A percentile compares a stretch with the other conserved stretches of the same genome.
Conservation (phyloP, 1,140 invertebrate species). For the Aphelinus atriplicis region DNA sequence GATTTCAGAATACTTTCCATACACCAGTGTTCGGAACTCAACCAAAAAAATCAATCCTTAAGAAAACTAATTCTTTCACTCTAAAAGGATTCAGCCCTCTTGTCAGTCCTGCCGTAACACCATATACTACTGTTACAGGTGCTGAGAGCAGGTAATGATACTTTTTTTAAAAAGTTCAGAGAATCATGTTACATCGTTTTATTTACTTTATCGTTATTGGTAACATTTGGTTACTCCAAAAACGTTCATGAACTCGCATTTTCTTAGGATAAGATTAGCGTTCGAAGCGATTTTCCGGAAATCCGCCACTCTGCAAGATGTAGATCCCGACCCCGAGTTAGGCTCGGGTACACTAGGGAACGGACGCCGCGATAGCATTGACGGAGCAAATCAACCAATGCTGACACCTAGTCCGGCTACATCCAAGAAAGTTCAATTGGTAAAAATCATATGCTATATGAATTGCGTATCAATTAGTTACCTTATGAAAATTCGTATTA, state of each 20-base stretch:
- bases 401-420: slow-evolving; percentile 71
- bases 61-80: slow-evolving; percentile 92
- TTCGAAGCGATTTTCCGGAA: slow-evolving; percentile 93
- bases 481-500: no score
- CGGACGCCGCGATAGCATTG: slow-evolving; percentile 56
- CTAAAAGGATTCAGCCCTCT: slow-evolving; percentile 77
- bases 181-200: neutral
- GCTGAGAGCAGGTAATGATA: slow-evolving; percentile 76
- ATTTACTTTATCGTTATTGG: neutral
- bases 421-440: slow-evolving; percentile 90
- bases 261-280: slow-evolving; percentile 79
- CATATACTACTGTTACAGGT: slow-evolving; percentile 86
- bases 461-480: no score
- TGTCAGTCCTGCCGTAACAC: slow-evolving; percentile 75
- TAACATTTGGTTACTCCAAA: no score
- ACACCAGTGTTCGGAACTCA: slow-evolving; percentile 71
- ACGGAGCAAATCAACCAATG: slow-evolving; percentile 57
- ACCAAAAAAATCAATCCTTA: slow-evolving; percentile 88
- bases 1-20: slow-evolving; percentile 59
- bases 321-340: slow-evolving; percentile 74
- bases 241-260: slow-evolving; percentile 5
- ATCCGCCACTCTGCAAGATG: slow-evolving; percentile 83
- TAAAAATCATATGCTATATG: slow-evolving; percentile 54
- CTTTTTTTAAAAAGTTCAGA: slow-evolving; percentile 7
- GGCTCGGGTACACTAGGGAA: slow-evolving; percentile 61